These are phyloP conservation scores for Polyploca ridens DNA, from an alignment of 2,888 invertebrate species.

Conservation along the genomic window DNA sequence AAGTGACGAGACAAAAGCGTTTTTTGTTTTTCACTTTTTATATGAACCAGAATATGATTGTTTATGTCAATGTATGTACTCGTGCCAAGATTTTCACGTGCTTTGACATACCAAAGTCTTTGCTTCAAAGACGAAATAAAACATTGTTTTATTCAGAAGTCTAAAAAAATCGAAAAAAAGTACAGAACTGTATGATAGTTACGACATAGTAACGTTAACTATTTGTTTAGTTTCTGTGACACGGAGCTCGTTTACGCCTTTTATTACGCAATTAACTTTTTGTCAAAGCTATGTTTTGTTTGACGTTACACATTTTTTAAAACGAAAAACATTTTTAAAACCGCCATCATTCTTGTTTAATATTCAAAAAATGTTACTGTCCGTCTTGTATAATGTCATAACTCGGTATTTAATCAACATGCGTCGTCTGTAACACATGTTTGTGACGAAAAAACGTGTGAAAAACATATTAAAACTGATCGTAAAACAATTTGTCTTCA, in stretches of 20 bases:
- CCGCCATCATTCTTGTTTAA: conserved; percentile 43
- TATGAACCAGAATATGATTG: no score
- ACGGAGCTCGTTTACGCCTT: conserved; percentile 66
- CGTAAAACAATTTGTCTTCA: conserved; percentile 74
- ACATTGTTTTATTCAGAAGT: neutral
- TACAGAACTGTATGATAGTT: conserved; percentile 42
- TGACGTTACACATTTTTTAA: conserved; percentile 39
- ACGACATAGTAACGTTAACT: conserved; percentile 55
- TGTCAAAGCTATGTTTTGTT: conserved; percentile 75
- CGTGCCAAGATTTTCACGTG: no score
- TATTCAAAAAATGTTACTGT: conserved; percentile 72
- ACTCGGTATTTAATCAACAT: conserved; percentile 61
- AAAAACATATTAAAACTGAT: conserved; percentile 69
- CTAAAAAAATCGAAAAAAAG: conserved; percentile 29
- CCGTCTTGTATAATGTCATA: conserved; percentile 73
- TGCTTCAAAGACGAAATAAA: neutral
- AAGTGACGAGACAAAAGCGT: no score
- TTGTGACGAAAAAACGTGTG: conserved; percentile 67
- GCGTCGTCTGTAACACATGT: conserved; percentile 61
- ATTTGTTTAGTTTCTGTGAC: conserved; percentile 69
- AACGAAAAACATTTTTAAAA: conserved; percentile 30
- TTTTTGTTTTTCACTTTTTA: no score
- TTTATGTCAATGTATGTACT: no score
- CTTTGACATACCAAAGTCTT: no score
- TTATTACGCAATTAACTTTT: conserved; percentile 76